These are phyloP conservation scores for Apotomis turbidana DNA, from an alignment of 2,888 invertebrate genomes.

Conservation along the genomic window DNA sequence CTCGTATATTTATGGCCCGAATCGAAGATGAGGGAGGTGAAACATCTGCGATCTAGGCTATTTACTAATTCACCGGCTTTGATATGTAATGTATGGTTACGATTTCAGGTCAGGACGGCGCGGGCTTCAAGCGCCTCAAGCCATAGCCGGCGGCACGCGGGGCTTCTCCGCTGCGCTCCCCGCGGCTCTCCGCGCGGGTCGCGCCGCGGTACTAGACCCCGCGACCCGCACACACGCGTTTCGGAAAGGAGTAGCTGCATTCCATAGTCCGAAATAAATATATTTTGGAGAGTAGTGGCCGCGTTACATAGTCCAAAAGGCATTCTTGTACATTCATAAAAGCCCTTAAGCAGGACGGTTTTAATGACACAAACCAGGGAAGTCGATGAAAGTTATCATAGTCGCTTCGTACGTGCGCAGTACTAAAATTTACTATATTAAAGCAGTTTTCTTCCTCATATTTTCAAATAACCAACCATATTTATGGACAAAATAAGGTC, in stretches of 20 bases:
- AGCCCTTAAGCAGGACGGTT: not conserved
- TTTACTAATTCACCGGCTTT: no score
- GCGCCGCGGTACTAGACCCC: constrained; percentile 76
- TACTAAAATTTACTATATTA: not conserved
- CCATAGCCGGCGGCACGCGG: constrained; percentile 80
- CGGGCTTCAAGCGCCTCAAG: constrained; percentile 91
- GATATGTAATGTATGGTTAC: not conserved
- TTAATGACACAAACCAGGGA: not conserved
- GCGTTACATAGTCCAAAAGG: constrained; percentile 7
- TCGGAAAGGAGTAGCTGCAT: not conserved
- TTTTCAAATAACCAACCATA: not conserved
- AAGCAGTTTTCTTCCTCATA: not conserved
- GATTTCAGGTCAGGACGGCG: constrained; percentile 86
- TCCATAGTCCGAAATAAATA: not conserved
- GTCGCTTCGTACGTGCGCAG: not conserved
- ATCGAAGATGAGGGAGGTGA: no score
- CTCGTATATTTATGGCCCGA: no score
- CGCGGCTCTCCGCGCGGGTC: constrained; percentile 75
- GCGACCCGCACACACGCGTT: constrained; percentile 31
- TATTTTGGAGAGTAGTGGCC: not conserved
- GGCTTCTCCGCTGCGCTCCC: constrained; percentile 73
- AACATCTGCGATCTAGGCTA: no score
- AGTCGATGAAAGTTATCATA: not conserved
- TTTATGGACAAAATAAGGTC: not conserved
- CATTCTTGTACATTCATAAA: not conserved